These are phyloP conservation scores for Calonectris borealis DNA, from an alignment of 2,113 vertebrate genomes.

Conservation along the genomic window DNA sequence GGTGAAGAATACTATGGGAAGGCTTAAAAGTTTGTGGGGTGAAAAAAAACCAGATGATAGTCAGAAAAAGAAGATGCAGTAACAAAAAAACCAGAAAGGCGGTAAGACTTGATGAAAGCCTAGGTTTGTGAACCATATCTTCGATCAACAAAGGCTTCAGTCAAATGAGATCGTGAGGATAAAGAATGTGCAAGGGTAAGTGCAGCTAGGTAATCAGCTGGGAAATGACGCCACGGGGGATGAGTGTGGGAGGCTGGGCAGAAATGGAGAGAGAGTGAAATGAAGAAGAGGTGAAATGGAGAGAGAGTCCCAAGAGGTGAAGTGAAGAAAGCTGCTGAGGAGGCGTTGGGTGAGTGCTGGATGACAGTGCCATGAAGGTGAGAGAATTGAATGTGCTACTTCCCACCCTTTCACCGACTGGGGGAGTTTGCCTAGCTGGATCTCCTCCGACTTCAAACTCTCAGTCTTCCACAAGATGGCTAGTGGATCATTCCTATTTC, in stretches of 20 bases:
- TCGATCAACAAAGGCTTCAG: background rate
- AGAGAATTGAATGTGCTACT: background rate
- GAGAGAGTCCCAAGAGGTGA: background rate
- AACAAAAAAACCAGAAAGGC: background rate
- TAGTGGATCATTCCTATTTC: background rate
- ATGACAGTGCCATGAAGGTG: background rate
- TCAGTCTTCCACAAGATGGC: background rate
- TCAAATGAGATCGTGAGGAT: background rate
- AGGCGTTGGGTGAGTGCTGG: background rate
- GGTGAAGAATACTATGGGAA: background rate
- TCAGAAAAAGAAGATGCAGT: background rate
- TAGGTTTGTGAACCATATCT: background rate
- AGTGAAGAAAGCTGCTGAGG: background rate
- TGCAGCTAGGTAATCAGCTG: background rate
- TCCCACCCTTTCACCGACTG: background rate
- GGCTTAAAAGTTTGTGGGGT: background rate
- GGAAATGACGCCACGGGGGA: background rate
- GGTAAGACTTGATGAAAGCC: background rate
- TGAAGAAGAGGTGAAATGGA: background rate
- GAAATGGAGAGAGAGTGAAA: background rate
- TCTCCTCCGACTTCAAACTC: background rate
- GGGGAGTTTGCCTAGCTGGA: background rate
- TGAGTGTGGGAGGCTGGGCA: background rate
- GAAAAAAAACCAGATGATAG: background rate
- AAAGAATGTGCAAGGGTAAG: background rate